Conservation (phyloP, 2,113 vertebrate genomes). For the Pseudolaguvia tuberculata region DNA sequence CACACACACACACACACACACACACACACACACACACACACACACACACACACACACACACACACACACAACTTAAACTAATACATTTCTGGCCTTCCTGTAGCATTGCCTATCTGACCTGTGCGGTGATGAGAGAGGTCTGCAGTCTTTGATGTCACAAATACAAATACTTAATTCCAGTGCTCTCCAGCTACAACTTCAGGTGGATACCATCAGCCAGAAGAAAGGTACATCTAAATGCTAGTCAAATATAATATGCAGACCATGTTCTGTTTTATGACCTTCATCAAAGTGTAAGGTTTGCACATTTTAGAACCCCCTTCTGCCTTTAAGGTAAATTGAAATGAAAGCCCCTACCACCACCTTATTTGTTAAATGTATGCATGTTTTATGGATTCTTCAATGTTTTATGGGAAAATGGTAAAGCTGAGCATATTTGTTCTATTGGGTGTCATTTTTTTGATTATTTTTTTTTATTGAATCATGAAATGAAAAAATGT, state of each 20-base stretch:
- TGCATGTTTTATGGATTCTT: background rate
- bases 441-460: background rate
- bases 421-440: background rate
- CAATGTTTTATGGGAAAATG: no score
- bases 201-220: slow-evolving; percentile 20
- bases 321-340: background rate
- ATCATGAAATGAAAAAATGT: background rate
- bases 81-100: background rate
- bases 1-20: no score
- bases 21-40: slow-evolving; percentile 15
- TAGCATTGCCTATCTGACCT: slow-evolving; percentile 31
- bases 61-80: background rate
- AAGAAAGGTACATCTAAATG: slow-evolving; percentile 12
- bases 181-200: slow-evolving; percentile 1
- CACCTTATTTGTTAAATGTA: background rate
- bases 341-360: background rate
- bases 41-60: background rate
- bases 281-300: background rate
- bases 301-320: background rate
- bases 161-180: slow-evolving; percentile 32
- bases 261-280: background rate
- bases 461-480: background rate
- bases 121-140: slow-evolving; percentile 18
- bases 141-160: slow-evolving; percentile 31
- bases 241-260: background rate